Evolutionary conservation across 1,140 invertebrate genomes (phyloP).

Genomic region (Dendroctonus ponderosae): DNA sequence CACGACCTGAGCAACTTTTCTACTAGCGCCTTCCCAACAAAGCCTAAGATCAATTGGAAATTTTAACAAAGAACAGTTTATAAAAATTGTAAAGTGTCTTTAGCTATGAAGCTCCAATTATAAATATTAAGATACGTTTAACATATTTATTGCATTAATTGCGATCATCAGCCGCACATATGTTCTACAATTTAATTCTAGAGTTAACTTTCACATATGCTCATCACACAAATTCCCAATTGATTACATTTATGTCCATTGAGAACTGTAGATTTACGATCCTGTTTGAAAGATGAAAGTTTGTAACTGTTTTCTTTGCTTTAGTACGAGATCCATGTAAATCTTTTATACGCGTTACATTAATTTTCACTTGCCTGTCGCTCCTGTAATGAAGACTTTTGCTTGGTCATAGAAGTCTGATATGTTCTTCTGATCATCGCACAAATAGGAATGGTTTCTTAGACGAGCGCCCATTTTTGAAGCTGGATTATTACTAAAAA

Average conservation of each 20-base stretch:
- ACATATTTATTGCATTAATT: neutral
- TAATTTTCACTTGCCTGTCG: constrained; percentile 56
- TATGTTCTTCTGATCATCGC: constrained; percentile 36
- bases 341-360: neutral
- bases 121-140: neutral
- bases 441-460: too few species aligned
- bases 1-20: constrained; percentile 85
- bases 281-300: too few species aligned
- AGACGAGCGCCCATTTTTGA: too few species aligned
- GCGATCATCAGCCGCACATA: too few species aligned
- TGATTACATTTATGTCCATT: too few species aligned
- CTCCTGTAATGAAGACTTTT: constrained; percentile 62
- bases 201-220: too few species aligned
- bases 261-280: too few species aligned
- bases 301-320: too few species aligned
- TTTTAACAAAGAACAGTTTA: neutral
- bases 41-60: constrained; percentile 51
- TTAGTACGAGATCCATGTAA: too few species aligned
- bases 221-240: too few species aligned
- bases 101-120: neutral
- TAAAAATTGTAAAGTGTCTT: neutral
- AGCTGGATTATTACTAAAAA: too few species aligned
- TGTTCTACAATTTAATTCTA: too few species aligned
- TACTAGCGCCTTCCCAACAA: constrained; percentile 84
- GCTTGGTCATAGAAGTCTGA: constrained; percentile 54